Evolutionary conservation across 2,888 invertebrate species (phyloP), one percentile per base, ranked within the genome.

Genomic region (Acronicta psi): DNA sequence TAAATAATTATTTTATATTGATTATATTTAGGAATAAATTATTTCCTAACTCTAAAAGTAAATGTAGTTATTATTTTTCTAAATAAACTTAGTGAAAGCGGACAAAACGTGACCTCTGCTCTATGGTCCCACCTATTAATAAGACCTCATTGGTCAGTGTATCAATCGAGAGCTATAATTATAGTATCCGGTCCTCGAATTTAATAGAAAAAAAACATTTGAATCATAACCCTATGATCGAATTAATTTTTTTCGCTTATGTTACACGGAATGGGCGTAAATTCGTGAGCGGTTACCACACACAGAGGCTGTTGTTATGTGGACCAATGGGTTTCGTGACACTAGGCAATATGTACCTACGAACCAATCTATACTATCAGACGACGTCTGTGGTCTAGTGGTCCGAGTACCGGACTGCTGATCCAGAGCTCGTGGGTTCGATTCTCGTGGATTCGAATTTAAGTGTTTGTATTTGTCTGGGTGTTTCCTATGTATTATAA

Each of bases 121-220:
- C 65, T 57, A 40, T 51, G 51, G 50, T 44, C 37, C 55, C 44
- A 50, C 52, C 52, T 64, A 67, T 74, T 70, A 77, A 75, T 68
- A 70, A 77, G 40, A 59, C 31, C 61, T 67, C 55, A 65, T 59
- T 61, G 61, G 38, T 37, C 41, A 45, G 37, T 63, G 55, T 75
- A 75, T 75, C 67, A 77, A 75, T 75, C 60, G 60, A 52, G 51
- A 59, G 36, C 40, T 36, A 69, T 75, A 75, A 75, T 77, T 72
- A 75, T 67, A 69, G 75, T 61, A 63, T 75, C 50, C 52, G 55
- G 50, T 65, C 36, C 62, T 68, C 54, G 69, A 66, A 66, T 77
- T 73, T 68, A 75, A 77, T 74, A 44, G 8, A 34, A 73, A 54
- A 60, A 60, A 59, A 55, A 73, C 44, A 31, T 55, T 61, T 59